Evolutionary conservation across 2,113 vertebrate genomes (phyloP).

Genomic region (Anarhynchus alexandrinus): DNA sequence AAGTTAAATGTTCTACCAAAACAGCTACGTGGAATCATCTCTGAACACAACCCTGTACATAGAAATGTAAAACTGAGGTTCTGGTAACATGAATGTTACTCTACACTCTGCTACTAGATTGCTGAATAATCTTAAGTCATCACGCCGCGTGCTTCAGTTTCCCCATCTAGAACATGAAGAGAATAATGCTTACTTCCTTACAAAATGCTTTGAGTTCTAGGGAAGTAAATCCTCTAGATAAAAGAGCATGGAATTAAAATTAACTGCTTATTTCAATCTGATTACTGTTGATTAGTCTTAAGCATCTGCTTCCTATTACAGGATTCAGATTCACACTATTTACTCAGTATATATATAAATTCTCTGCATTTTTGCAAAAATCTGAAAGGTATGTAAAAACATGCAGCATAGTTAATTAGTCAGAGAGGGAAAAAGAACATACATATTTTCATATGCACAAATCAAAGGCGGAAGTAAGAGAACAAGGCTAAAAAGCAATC

Average conservation of each 20-base stretch:
- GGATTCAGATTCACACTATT: background rate
- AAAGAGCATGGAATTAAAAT: background rate
- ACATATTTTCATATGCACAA: background rate
- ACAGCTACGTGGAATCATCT: background rate
- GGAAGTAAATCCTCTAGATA: background rate
- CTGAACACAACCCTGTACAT: background rate
- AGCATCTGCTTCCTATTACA: background rate
- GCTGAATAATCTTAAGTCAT: background rate
- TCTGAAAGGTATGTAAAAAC: background rate
- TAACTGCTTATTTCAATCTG: background rate
- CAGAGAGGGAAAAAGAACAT: background rate
- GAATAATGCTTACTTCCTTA: background rate
- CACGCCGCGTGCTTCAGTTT: background rate
- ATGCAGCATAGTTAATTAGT: background rate
- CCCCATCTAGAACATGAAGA: background rate
- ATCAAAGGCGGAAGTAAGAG: background rate
- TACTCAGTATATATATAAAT: background rate
- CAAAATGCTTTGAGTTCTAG: background rate
- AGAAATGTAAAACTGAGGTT: background rate
- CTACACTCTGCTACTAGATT: background rate
- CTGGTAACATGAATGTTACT: background rate
- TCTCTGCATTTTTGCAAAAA: background rate
- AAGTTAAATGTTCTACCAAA: background rate
- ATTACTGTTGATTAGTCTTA: background rate
- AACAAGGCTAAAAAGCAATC: background rate